Percentiles rank a stretch among this genome's conserved stretches.
phyloP scores from a whole-genome alignment of 2,113 vertebrate genomes.

The Rhagologus leucostigma region DNA sequence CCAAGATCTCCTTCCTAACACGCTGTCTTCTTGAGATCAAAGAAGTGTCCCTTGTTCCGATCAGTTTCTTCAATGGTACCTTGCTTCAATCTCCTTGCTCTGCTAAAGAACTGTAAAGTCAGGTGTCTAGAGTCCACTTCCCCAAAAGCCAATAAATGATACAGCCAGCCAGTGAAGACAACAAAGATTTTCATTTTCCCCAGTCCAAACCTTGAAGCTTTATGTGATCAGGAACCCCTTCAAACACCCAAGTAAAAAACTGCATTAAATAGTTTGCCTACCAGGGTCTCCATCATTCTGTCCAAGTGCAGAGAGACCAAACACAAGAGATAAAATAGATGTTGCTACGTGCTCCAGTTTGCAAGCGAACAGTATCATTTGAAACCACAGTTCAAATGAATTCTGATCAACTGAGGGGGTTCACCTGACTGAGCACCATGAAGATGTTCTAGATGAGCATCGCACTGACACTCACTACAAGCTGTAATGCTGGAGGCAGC shows the following conservation, averaged over 20 bases:
- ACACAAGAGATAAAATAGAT: not conserved
- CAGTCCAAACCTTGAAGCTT: not conserved
- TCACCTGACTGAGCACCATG: not conserved
- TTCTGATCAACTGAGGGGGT: not conserved
- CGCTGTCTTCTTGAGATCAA: not conserved
- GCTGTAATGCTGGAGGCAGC: not conserved
- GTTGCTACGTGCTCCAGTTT: not conserved
- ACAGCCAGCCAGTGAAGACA: not conserved
- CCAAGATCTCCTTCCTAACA: not conserved
- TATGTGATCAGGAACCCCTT: not conserved
- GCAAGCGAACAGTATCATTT: not conserved
- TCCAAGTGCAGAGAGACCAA: not conserved
- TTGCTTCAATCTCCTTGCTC: not conserved
- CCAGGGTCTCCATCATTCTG: not conserved
- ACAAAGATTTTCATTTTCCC: not conserved
- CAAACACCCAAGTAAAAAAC: not conserved
- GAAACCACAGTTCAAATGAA: not conserved
- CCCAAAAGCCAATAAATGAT: not conserved
- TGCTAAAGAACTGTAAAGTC: not conserved
- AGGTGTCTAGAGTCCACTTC: not conserved
- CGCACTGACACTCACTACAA: not conserved
- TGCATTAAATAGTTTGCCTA: not conserved
- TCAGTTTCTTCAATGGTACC: not conserved
- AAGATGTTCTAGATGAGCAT: not conserved
- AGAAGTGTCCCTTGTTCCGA: not conserved